These are phyloP conservation scores for Cyanocitta stelleri DNA, from an alignment of 2,113 vertebrate genomes.

Conservation along the genomic window DNA sequence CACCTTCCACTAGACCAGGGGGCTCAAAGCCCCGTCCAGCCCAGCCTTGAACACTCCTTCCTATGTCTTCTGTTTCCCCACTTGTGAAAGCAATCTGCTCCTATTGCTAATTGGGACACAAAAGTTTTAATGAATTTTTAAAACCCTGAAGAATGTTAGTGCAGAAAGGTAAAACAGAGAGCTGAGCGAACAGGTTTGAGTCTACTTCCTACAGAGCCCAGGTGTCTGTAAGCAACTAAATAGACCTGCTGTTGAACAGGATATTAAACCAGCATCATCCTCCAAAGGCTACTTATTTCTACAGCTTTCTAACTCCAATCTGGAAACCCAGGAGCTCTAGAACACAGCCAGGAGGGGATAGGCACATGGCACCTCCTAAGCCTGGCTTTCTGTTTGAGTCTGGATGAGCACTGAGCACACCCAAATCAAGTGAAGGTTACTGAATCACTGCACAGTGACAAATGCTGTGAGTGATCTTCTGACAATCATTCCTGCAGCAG, in stretches of 20 bases:
- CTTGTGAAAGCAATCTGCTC: not conserved
- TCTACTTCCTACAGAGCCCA: not conserved
- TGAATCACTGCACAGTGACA: not conserved
- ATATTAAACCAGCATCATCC: not conserved
- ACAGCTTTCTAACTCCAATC: not conserved
- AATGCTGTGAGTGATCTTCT: not conserved
- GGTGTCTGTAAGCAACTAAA: not conserved
- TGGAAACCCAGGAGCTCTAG: not conserved
- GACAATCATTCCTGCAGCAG: not conserved
- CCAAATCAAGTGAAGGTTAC: not conserved
- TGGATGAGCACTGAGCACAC: not conserved
- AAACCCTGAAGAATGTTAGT: not conserved
- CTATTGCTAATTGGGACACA: not conserved
- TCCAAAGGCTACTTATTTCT: not conserved
- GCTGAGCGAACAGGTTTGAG: not conserved
- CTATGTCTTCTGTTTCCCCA: not conserved
- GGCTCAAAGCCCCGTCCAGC: not conserved
- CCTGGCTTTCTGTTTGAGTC: not conserved
- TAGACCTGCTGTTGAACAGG: not conserved
- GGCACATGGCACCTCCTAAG: not conserved
- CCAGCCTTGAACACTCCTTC: not conserved
- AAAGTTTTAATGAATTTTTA: not conserved
- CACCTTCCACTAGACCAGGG: not conserved
- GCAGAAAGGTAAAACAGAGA: not conserved
- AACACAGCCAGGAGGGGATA: not conserved